A percentile compares a stretch with the other conserved stretches of the same genome.
Conservation (phyloP, 2,797 vertebrate species). For the Rhinichthys osculus region DNA sequence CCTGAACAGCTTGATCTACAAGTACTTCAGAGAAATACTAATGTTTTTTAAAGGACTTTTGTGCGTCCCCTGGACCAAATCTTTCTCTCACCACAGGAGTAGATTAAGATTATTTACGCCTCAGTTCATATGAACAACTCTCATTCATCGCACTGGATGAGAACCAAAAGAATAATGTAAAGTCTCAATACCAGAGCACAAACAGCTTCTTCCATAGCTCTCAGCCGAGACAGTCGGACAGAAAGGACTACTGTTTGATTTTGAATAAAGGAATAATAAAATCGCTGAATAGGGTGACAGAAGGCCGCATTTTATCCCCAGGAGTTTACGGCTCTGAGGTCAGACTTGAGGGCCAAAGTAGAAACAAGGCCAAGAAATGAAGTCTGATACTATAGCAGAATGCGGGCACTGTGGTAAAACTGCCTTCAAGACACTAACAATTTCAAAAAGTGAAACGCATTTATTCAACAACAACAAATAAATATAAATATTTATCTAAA, state of each 20-base stretch:
- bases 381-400: conserved; percentile 8
- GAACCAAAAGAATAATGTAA: conserved; percentile 46
- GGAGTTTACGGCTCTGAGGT: background rate
- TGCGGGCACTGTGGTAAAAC: background rate
- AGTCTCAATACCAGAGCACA: conserved; percentile 44
- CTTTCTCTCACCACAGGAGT: conserved; percentile 46
- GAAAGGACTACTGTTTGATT: conserved; percentile 49
- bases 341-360: background rate
- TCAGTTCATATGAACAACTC: conserved; percentile 58
- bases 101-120: conserved; percentile 60
- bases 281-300: conserved; percentile 13
- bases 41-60: conserved; percentile 21
- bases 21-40: conserved; percentile 8
- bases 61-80: conserved; percentile 11
- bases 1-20: conserved; percentile 23
- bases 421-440: too few species aligned
- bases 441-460: background rate
- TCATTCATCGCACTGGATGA: conserved; percentile 55
- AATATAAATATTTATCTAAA: too few species aligned
- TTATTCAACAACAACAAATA: background rate
- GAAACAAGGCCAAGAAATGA: background rate
- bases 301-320: conserved; percentile 17
- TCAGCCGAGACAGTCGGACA: conserved; percentile 16
- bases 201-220: conserved; percentile 30
- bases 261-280: conserved; percentile 42